Evolutionary conservation across 2,888 invertebrate genomes (phyloP), one percentile per base, ranked within the genome.

Genomic region (Scaptodrosophila latifasciaeformis): DNA sequence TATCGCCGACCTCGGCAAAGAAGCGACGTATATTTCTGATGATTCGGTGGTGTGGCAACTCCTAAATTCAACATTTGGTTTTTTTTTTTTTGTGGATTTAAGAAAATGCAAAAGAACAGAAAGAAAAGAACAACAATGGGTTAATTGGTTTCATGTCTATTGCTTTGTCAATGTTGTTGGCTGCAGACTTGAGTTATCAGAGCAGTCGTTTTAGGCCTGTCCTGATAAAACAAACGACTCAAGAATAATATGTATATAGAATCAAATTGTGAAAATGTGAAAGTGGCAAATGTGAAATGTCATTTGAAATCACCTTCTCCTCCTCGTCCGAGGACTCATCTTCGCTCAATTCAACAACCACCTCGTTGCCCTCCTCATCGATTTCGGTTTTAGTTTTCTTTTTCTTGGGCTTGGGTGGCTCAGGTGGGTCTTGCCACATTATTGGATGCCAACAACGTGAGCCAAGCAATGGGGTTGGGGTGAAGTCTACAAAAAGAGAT

Each of bases 371-470:
- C 67, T 84, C 81, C 60, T 78, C 84, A 71, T 84, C 84, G 62
- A 85, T 71, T 79, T 83, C 78, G 67, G 80, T 83, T 82, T 85
- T 85, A 58, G 85, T 85, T 85, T 85, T 85, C 82, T 85, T 84
- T 82, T 84, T 84, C 80, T 84, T 85, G 60, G 84, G 85, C 76
- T 85, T 83, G 50, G 84, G 83, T 66, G 87, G 63, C 86, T 88
- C 57, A 83, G 86, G 70, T 86, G 88, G 75, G 86, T 88, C 84
- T 86, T 87, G 84, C 90, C 90, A 89, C 90, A 90, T 90, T 71
- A 90, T 89, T 30, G 90, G 90, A 84, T 90, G 90, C 90, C 90
- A 90, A 66, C 89, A 88, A 58, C 89, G 89, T 57, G 90, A 89
- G 80, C 86, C 87, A 57, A 90, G 84, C 67, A 87, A 86, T 57